Conservation (phyloP, 2,888 invertebrate species). For the Syrista parreyssii region DNA sequence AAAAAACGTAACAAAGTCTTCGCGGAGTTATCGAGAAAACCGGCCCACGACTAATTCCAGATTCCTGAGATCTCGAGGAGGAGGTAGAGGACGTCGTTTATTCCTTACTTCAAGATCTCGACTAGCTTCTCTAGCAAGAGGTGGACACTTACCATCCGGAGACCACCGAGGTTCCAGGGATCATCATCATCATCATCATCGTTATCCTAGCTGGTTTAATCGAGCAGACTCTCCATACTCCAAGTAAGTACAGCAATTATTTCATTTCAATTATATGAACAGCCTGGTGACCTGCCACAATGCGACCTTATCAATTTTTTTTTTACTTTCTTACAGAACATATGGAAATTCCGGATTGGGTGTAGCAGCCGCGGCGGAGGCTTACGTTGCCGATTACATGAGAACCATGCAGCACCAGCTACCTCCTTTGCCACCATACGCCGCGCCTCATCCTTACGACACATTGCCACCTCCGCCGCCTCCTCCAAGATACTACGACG, state of each 20-base stretch:
- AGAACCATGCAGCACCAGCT: slow-evolving; percentile 87
- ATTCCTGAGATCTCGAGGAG: slow-evolving; percentile 58
- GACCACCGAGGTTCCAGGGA: slow-evolving; percentile 58
- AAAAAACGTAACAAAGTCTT: slow-evolving; percentile 71
- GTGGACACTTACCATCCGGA: slow-evolving; percentile 49
- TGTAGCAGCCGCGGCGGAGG: slow-evolving; percentile 81
- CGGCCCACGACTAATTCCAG: slow-evolving; percentile 56
- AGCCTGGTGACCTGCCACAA: not conserved
- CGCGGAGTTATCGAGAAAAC: slow-evolving; percentile 67
- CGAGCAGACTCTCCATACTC: slow-evolving; percentile 59
- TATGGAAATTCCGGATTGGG: slow-evolving; percentile 68
- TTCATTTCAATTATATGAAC: not conserved
- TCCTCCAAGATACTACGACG: slow-evolving; percentile 82
- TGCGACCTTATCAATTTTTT: slow-evolving; percentile 21
- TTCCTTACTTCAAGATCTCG: slow-evolving; percentile 76
- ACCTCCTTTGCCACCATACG: slow-evolving; percentile 88
- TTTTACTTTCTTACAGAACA: slow-evolving; percentile 43
- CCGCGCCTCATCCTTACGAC: slow-evolving; percentile 73
- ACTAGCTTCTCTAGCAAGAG: slow-evolving; percentile 65
- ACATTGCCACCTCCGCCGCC: slow-evolving; percentile 72
- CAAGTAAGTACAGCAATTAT: slow-evolving; percentile 43
- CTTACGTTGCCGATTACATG: slow-evolving; percentile 91
- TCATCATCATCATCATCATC: slow-evolving; percentile 43
- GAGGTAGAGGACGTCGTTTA: slow-evolving; percentile 69
- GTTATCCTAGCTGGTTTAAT: slow-evolving; percentile 59